phyloP scores from a whole-genome alignment of 1,140 invertebrate genomes.

The Hyles euphorbiae region DNA sequence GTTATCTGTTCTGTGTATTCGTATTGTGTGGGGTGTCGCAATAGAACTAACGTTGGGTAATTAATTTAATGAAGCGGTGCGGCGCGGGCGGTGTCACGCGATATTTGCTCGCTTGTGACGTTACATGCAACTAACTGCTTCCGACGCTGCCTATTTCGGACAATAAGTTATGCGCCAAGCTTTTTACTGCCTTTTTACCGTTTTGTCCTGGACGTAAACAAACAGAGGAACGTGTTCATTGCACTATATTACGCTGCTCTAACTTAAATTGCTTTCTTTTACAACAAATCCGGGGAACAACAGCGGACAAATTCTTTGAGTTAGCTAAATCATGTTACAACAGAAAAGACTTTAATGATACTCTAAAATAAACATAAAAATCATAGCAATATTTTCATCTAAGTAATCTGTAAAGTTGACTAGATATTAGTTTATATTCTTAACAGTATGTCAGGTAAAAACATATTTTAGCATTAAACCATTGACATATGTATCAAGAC shows the following conservation, averaged over 20 bases:
- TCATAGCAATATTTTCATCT: no score
- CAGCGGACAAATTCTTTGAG: no score
- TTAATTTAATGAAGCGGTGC: constrained; percentile 68
- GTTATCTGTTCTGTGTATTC: constrained; percentile 68
- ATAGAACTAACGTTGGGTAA: constrained; percentile 60
- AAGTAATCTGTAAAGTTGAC: no score
- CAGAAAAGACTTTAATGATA: neutral
- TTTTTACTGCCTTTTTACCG: constrained; percentile 20
- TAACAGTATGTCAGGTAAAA: neutral
- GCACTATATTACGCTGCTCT: no score
- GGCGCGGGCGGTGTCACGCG: constrained; percentile 33
- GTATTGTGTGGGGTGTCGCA: constrained; percentile 63
- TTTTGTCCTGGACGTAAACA: constrained; percentile 1
- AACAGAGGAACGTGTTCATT: neutral
- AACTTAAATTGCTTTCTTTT: no score
- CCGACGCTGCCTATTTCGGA: constrained; percentile 22
- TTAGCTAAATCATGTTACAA: no score
- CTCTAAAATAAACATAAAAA: neutral
- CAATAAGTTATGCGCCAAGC: constrained; percentile 26
- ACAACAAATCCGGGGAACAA: no score
- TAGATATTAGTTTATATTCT: no score
- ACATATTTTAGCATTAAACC: neutral
- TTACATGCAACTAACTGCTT: constrained; percentile 21
- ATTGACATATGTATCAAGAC: no score
- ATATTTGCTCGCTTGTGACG: constrained; percentile 47